These are phyloP conservation scores for Cetoscarus ocellatus DNA, from an alignment of 2,797 vertebrate species.

Conservation along the genomic window DNA sequence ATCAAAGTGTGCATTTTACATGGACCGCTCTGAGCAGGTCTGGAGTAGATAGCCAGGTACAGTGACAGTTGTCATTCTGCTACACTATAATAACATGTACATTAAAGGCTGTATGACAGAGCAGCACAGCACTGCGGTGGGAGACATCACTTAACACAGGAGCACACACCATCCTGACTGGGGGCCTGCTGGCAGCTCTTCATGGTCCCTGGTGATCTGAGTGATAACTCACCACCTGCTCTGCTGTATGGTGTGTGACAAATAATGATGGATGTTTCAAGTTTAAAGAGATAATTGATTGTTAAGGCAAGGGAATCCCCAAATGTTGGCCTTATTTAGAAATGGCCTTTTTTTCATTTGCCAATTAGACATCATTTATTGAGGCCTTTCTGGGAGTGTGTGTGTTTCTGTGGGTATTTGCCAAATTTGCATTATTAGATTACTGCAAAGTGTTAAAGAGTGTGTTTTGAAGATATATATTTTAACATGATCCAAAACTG, in stretches of 20 bases:
- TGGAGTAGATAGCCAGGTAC: slow-evolving; percentile 74
- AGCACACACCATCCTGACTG: slow-evolving; percentile 57
- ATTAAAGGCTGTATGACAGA: slow-evolving; percentile 72
- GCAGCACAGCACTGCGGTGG: slow-evolving; percentile 72
- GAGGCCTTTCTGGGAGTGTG: slow-evolving; percentile 1
- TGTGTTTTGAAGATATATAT: background rate
- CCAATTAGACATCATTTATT: slow-evolving; percentile 54
- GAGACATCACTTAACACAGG: slow-evolving; percentile 75
- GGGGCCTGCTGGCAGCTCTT: slow-evolving; percentile 63
- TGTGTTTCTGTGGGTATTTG: background rate
- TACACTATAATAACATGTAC: slow-evolving; percentile 73
- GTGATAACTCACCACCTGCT: slow-evolving; percentile 76
- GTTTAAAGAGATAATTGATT: slow-evolving; percentile 81
- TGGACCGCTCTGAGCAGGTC: slow-evolving; percentile 62
- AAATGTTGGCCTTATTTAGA: slow-evolving; percentile 51
- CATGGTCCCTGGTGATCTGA: slow-evolving; percentile 57
- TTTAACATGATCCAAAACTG: no score
- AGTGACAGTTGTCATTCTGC: slow-evolving; percentile 75
- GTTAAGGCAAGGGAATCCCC: slow-evolving; percentile 68
- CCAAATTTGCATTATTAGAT: background rate
- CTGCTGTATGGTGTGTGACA: slow-evolving; percentile 71
- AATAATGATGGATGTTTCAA: slow-evolving; percentile 82
- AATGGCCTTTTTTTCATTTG: slow-evolving; percentile 58
- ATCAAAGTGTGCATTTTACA: slow-evolving; percentile 51
- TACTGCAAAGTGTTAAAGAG: background rate